Evolutionary conservation across 2,888 invertebrate genomes (phyloP).

Genomic region (Noctuana brunneofusca): DNA sequence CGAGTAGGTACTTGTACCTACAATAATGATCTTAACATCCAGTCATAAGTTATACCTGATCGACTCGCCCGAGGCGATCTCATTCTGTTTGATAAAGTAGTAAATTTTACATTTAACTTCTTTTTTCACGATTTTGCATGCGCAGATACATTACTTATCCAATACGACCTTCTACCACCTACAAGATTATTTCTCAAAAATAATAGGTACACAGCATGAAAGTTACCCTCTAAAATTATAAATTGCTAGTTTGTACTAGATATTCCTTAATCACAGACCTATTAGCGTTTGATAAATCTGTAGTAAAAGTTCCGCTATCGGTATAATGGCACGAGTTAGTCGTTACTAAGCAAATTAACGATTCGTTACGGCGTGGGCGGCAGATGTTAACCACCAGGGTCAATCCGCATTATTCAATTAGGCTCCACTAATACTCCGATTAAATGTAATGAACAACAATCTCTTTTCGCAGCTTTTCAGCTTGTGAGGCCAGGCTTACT

Average conservation of each 20-base stretch:
- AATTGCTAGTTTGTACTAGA: neutral
- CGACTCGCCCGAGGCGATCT: slow-evolving; percentile 13
- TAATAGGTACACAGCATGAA: too few species aligned
- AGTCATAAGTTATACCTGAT: slow-evolving; percentile 16
- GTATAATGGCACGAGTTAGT: slow-evolving; percentile 14
- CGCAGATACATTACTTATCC: neutral
- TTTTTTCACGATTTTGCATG: neutral
- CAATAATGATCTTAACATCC: slow-evolving; percentile 25
- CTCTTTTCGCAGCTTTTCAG: neutral
- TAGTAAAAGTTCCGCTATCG: slow-evolving; percentile 13
- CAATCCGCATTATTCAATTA: slow-evolving; percentile 2
- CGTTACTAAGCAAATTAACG: slow-evolving; percentile 20
- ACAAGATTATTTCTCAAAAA: too few species aligned
- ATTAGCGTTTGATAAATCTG: neutral
- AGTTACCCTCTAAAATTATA: neutral
- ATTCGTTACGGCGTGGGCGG: slow-evolving; percentile 27
- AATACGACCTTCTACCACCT: neutral
- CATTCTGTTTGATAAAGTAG: slow-evolving; percentile 20
- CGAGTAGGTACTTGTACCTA: slow-evolving; percentile 5
- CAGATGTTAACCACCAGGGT: slow-evolving; percentile 7
- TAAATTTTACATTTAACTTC: slow-evolving; percentile 8
- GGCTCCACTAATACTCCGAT: neutral
- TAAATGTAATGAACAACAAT: neutral
- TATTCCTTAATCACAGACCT: neutral
- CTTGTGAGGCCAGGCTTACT: too few species aligned